A percentile compares a stretch with the other conserved stretches of the same genome.
phyloP scores from a whole-genome alignment of 2,113 vertebrate species.

The Odocoileus hemionus region DNA sequence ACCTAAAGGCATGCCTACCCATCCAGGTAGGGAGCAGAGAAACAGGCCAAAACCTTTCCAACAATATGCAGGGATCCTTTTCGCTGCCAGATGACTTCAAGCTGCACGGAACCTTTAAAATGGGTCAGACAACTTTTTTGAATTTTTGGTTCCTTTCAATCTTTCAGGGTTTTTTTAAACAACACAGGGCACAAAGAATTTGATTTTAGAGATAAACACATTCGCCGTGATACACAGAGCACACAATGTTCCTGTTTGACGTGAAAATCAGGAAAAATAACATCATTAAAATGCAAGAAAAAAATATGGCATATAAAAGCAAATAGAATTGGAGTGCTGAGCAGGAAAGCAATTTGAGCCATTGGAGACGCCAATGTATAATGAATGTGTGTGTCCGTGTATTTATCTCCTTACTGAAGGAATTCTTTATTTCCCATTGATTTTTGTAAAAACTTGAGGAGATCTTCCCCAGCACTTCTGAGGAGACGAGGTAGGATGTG shows the following conservation, averaged over 20 bases:
- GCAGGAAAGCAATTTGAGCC: not conserved
- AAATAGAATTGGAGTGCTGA: not conserved
- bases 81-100: not conserved
- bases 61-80: slow-evolving; percentile 32
- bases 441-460: not conserved
- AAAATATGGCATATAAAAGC: not conserved
- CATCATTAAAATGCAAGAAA: slow-evolving; percentile 46
- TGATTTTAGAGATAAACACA: slow-evolving; percentile 59
- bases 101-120: not conserved
- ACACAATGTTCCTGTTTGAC: not conserved
- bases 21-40: not conserved
- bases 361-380: rapidly evolving
- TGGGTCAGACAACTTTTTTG: not conserved
- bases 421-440: not conserved
- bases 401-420: not conserved
- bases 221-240: slow-evolving; percentile 30
- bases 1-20: not conserved
- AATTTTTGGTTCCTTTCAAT: not conserved
- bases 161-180: not conserved
- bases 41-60: not conserved
- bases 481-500: rapidly evolving
- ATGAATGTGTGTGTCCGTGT: rapidly evolving
- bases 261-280: not conserved
- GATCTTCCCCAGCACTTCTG: not conserved
- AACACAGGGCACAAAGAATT: slow-evolving; percentile 59